Percentiles rank a stretch among this genome's conserved stretches.
phyloP scores from a whole-genome alignment of 2,797 vertebrate genomes.

The Catamblyrhynchus diadema region DNA sequence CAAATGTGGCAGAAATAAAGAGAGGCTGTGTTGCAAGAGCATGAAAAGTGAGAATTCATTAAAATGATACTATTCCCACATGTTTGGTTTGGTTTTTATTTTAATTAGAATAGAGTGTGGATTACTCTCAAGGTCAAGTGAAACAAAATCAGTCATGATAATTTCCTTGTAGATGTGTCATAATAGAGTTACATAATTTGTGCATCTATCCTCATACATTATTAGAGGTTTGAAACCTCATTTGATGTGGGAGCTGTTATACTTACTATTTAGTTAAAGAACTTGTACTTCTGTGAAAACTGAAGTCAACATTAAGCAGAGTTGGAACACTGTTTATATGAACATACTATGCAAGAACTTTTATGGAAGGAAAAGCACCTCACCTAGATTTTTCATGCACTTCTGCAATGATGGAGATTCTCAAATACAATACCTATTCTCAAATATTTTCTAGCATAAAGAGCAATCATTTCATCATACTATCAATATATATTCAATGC shows the following conservation, averaged over 20 bases:
- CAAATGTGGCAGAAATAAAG: neutral
- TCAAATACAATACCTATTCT: neutral
- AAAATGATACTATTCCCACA: neutral
- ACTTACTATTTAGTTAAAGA: neutral
- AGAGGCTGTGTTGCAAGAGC: neutral
- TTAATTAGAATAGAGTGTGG: neutral
- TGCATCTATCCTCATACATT: neutral
- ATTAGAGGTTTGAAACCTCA: neutral
- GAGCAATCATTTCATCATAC: neutral
- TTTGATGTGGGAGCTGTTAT: neutral
- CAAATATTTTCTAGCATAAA: neutral
- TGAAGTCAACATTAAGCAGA: neutral
- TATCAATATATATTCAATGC: neutral
- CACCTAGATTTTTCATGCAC: neutral
- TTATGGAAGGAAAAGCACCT: neutral
- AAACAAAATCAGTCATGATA: neutral
- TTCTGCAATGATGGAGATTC: neutral
- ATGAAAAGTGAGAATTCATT: neutral
- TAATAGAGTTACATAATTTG: neutral
- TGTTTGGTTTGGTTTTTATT: neutral
- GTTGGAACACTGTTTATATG: neutral
- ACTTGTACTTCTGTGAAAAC: neutral
- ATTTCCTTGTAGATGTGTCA: neutral
- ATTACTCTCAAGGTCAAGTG: neutral
- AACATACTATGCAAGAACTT: neutral